Evolutionary conservation across 2,888 invertebrate species (phyloP), one percentile per base, ranked within the genome.

Genomic region (Amphipyra tragopoginis): DNA sequence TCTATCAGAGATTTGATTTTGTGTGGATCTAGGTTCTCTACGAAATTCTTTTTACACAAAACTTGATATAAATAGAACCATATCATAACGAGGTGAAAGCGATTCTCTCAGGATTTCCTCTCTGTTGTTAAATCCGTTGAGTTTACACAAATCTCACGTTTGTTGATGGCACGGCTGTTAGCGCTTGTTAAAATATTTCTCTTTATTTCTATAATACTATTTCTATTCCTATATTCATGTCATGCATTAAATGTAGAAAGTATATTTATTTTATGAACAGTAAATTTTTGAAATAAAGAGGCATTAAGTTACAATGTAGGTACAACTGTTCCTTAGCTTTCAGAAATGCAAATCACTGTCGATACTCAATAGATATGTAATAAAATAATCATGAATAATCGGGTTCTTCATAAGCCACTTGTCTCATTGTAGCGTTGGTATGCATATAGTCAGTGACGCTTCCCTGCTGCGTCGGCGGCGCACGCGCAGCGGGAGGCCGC

Each of bases 391-490:
- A 81, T 86, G 81, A 85, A 82, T 86, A 84, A 86, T 86, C 80
- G 82, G 72, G 82, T 82, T 82, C 77, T 80, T 84, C 82, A 75
- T 76, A 76, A 83, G 81, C 79, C 84, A 86, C 83, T 81, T 85
- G 86, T 83, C 83, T 85, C 74, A 79, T 75, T 75, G 75, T 73
- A 65, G 45, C 64, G 60, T 62, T 68, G 66, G 77, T 79, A 77
- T 82, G 82, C 77, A 75, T 78, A 75, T 76, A 78, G 71, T 77
- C 75, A 79, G 83, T 85, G 84, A 77, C 75, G 85, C 75, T 72
- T 72, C 80, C 91, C 93, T 83, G 92, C 91, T 86, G 92, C 70
- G 91, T 76, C 76, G 68, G 80, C 86, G 82, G 89, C 85, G 86
- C 79, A 60, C 62, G 77, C 91, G 69, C 92, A 80, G 87, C 90